Conservation (phyloP, 1,140 invertebrate genomes). For the Zaprionus tsacasi region DNA sequence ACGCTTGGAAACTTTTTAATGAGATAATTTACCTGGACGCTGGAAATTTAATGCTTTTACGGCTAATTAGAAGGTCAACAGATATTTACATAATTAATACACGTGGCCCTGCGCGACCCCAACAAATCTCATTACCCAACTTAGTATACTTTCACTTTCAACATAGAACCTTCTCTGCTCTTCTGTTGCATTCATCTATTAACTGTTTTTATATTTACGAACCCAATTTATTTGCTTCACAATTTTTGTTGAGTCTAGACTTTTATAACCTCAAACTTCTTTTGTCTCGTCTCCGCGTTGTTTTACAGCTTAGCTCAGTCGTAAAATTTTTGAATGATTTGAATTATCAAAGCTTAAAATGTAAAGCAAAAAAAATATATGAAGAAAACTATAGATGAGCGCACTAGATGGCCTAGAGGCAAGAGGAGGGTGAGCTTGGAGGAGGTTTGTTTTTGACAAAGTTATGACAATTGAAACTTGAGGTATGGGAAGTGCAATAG, state of each 20-base stretch:
- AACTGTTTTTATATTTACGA: slow-evolving; percentile 5
- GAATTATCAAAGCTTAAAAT: too few relatives aligned
- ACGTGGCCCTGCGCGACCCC: slow-evolving; percentile 35
- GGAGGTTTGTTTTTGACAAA: too few relatives aligned
- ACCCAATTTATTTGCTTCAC: not conserved
- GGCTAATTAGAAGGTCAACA: slow-evolving; percentile 71
- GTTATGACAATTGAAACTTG: too few relatives aligned
- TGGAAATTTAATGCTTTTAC: slow-evolving; percentile 51
- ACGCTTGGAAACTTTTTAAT: slow-evolving; percentile 61
- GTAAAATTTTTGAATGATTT: too few relatives aligned
- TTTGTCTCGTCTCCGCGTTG: not conserved
- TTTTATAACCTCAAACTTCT: not conserved
- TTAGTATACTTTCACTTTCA: slow-evolving; percentile 1
- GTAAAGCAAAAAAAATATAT: too few relatives aligned
- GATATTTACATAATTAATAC: slow-evolving; percentile 70
- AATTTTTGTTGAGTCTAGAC: slow-evolving; percentile 2
- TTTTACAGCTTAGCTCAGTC: too few relatives aligned
- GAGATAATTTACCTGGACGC: slow-evolving; percentile 65
- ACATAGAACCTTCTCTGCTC: not conserved
- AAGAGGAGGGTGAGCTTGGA: too few relatives aligned
- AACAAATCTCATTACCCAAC: slow-evolving; percentile 22
- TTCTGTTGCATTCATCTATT: not conserved
- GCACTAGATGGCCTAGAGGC: too few relatives aligned
- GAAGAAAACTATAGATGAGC: too few relatives aligned
- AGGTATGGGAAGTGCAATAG: too few relatives aligned